Conservation (phyloP, 1,140 invertebrate genomes). For the Micrasema longulum region DNA sequence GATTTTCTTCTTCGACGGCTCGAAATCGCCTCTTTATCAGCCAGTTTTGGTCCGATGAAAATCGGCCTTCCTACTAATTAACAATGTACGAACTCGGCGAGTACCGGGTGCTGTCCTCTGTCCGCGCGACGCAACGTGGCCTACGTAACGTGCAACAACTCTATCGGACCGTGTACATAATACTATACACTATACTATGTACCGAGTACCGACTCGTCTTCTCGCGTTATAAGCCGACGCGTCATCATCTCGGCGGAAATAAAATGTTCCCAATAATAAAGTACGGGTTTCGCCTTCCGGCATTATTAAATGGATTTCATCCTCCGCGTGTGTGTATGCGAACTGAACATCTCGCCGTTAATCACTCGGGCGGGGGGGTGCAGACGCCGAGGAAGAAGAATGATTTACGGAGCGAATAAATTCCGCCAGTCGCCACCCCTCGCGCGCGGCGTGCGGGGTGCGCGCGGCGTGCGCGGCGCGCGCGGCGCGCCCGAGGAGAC, state of each 20-base stretch:
- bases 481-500: background rate
- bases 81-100: too few relatives aligned
- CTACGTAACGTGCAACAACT: too few relatives aligned
- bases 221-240: background rate
- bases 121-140: too few relatives aligned
- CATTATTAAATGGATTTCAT: constrained; percentile 37
- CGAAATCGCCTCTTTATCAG: too few relatives aligned
- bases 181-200: background rate
- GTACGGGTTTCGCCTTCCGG: constrained; percentile 20
- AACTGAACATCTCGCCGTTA: constrained; percentile 8
- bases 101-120: too few relatives aligned
- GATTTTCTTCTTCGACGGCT: too few relatives aligned
- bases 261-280: constrained; percentile 55
- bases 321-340: constrained; percentile 11
- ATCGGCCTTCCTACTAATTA: too few relatives aligned
- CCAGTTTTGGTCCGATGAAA: too few relatives aligned
- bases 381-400: constrained; percentile 36
- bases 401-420: constrained; percentile 53
- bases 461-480: background rate
- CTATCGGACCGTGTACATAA: background rate
- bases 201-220: background rate
- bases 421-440: constrained; percentile 37
- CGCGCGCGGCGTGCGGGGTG: background rate
- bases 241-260: constrained; percentile 29
- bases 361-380: constrained; percentile 26